phyloP scores from a whole-genome alignment of 2,113 vertebrate genomes.

The Hirundichthys speculiger region DNA sequence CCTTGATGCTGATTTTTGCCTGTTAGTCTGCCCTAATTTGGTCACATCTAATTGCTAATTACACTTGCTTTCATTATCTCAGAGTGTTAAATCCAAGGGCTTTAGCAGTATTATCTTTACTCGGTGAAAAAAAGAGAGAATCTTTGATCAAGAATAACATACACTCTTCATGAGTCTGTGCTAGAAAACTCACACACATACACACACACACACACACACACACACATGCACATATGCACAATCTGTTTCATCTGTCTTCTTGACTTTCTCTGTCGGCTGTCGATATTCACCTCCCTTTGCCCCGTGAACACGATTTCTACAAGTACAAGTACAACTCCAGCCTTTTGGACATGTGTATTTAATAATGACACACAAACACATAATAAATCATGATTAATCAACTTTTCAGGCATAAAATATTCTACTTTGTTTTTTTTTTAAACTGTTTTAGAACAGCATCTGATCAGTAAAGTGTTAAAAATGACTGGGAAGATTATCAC shows the following conservation, averaged over 20 bases:
- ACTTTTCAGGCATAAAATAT: too few relatives aligned
- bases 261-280: slow-evolving; percentile 27
- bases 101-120: slow-evolving; percentile 59
- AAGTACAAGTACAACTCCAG: slow-evolving; percentile 34
- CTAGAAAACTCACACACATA: slow-evolving; percentile 7
- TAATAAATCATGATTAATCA: too few relatives aligned
- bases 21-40: slow-evolving; percentile 56
- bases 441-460: too few relatives aligned
- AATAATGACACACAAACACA: too few relatives aligned
- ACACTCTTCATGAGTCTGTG: slow-evolving; percentile 27
- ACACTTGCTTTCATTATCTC: slow-evolving; percentile 54
- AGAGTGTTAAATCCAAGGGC: slow-evolving; percentile 60
- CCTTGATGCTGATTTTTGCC: slow-evolving; percentile 54
- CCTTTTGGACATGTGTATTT: too few relatives aligned
- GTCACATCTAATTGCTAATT: slow-evolving; percentile 63
- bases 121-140: slow-evolving; percentile 44
- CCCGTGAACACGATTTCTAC: slow-evolving; percentile 36
- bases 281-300: slow-evolving; percentile 44
- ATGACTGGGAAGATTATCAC: slow-evolving; percentile 1
- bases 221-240: too few relatives aligned
- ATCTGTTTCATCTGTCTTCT: slow-evolving; percentile 49
- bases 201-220: slow-evolving; percentile 10
- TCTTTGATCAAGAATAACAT: slow-evolving; percentile 65
- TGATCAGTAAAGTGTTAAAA: slow-evolving; percentile 42
- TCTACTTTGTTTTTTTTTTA: too few relatives aligned